Evolutionary conservation across 2,113 vertebrate species (phyloP), one percentile per base, ranked within the genome.

Genomic region (Furnarius figulus): DNA sequence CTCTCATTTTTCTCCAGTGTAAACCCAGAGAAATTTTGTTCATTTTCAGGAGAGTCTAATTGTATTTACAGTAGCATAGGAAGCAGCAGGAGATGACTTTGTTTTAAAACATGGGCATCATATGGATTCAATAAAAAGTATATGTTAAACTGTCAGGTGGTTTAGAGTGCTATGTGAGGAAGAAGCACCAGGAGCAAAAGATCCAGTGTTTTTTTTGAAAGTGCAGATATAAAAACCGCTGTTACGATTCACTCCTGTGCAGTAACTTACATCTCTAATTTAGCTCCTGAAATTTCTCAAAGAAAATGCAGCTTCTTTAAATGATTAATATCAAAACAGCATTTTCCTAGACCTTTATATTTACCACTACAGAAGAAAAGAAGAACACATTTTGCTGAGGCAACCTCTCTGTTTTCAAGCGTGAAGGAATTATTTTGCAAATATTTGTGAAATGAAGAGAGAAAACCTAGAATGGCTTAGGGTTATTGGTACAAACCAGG

Each of bases 391-490:
- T 82, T 87, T 65, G 55, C n/a, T 89, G 46, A 79, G 71, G 39
- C 12, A 82, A 58, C 8, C 40, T 94, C 58, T 85, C 40, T 89
- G 40, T 79, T 96, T 96, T 90, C 55, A 73, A 77, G 31, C 42
- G 58, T 66, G 33, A 95, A 94, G 71, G 33, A 80, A 78, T 58
- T 94, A 85, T 85, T 93, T 93, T 74, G 42, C 72, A 88, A 91
- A 52, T 74, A 74, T 66, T 90, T 93, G 19, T 93, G 66, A 87
- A 85, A 79, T 73, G 42, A 95, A 75, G 53, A 83, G 39, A 92
- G 72, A 86, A 84, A 89, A 58, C 15, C 23, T 89, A 79, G 62
- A 94, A 78, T 82, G 37, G 14, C 33, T 90, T 93, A 84, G 89
- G 77, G 78, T 88, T 93, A 83, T 94, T 80, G 78, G 71, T 91